phyloP scores from a whole-genome alignment of 2,113 vertebrate species.

The Podiceps cristatus region DNA sequence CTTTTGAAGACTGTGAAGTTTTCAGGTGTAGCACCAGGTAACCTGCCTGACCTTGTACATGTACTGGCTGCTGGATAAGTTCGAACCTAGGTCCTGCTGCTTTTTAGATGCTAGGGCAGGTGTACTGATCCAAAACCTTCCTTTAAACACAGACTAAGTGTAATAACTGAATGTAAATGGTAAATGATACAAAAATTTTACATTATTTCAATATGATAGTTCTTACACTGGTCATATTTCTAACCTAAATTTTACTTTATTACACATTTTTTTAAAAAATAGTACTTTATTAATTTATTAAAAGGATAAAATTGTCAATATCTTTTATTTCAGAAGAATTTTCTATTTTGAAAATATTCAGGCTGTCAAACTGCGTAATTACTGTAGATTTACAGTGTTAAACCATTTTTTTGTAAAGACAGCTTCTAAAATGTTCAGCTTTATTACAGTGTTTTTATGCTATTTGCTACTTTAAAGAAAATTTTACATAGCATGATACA shows the following conservation, averaged over 20 bases:
- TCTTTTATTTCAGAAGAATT: background rate
- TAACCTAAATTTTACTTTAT: background rate
- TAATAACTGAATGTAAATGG: background rate
- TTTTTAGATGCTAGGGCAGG: background rate
- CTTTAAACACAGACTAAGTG: background rate
- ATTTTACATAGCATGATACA: background rate
- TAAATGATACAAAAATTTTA: background rate
- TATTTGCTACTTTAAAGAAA: background rate
- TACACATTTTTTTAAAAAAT: background rate
- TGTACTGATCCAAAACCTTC: background rate
- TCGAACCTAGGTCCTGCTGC: background rate
- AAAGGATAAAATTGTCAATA: background rate
- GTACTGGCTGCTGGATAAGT: background rate
- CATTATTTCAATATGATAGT: background rate
- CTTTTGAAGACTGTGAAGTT: background rate
- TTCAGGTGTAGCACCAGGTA: background rate
- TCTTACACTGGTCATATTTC: background rate
- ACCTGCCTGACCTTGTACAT: background rate
- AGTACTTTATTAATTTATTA: background rate
- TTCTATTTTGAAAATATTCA: background rate
- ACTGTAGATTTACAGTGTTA: background rate
- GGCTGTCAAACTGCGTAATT: background rate
- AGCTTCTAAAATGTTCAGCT: background rate
- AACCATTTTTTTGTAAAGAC: background rate
- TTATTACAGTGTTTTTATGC: background rate